Percentiles rank a stretch among this genome's conserved stretches.
Evolutionary conservation across 92 coral and sea anemone genomes (phyloP).

Genomic region (Zoanthus sansibaricus): DNA sequence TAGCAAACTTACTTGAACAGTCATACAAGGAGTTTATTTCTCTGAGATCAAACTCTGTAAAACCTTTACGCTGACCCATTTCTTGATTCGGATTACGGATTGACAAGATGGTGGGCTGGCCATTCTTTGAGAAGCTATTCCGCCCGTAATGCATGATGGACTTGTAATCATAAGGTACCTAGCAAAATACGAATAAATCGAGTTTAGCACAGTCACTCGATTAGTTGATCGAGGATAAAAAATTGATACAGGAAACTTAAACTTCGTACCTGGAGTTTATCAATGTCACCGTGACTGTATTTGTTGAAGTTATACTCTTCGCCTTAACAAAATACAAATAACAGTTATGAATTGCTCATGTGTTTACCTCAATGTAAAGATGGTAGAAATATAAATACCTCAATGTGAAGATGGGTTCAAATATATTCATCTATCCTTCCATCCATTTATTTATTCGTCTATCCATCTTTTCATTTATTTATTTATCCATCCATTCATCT

Average conservation of each 20-base stretch:
- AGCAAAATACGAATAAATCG: slow-evolving; percentile 28
- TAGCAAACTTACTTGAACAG: slow-evolving; percentile 70
- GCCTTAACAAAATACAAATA: slow-evolving; percentile 11
- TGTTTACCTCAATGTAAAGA: too few species aligned
- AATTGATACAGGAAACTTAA: background rate
- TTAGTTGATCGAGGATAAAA: background rate
- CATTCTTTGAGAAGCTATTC: slow-evolving; percentile 74
- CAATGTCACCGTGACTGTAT: slow-evolving; percentile 56
- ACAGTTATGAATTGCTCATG: background rate
- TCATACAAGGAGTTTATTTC: slow-evolving; percentile 88
- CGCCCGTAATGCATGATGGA: slow-evolving; percentile 93
- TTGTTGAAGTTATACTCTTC: slow-evolving; percentile 60
- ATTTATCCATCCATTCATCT: too few species aligned
- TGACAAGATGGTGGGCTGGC: slow-evolving; percentile 72
- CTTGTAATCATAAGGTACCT: slow-evolving; percentile 83
- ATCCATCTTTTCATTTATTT: too few species aligned
- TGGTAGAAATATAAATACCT: too few species aligned
- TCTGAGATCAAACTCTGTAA: slow-evolving; percentile 70
- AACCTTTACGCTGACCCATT: slow-evolving; percentile 81
- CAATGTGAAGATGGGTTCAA: background rate
- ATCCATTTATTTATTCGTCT: too few species aligned
- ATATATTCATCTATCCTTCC: too few species aligned
- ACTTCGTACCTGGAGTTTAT: slow-evolving; percentile 12
- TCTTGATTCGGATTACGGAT: slow-evolving; percentile 52
- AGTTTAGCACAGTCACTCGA: background rate